Evolutionary conservation across 2,113 vertebrate species (phyloP).

Genomic region (Corythornis cristatus): DNA sequence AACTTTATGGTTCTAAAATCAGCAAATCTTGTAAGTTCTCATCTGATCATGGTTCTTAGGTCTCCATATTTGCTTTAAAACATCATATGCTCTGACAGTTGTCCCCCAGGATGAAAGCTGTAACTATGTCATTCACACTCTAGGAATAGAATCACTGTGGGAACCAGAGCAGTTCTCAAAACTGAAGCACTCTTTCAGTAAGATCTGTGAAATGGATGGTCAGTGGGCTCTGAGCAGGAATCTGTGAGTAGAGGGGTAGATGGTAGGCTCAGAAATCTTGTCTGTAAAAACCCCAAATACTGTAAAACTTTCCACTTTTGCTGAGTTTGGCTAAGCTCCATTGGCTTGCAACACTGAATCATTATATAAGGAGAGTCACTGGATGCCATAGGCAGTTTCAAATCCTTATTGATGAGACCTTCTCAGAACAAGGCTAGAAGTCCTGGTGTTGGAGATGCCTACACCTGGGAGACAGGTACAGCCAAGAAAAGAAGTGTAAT

Average conservation of each 20-base stretch:
- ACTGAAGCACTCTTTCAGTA: background rate
- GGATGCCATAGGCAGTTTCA: background rate
- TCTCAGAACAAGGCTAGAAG: background rate
- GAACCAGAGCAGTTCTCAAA: background rate
- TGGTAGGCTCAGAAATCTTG: background rate
- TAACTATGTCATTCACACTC: background rate
- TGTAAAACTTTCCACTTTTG: slow-evolving; percentile 6
- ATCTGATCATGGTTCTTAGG: background rate
- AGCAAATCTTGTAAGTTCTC: background rate
- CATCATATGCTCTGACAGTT: background rate
- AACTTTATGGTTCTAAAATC: background rate
- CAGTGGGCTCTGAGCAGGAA: background rate
- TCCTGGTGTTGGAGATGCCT: background rate
- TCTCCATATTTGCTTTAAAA: background rate
- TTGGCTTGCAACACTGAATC: slow-evolving; percentile 1
- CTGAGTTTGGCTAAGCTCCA: background rate
- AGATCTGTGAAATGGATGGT: background rate
- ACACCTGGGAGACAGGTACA: background rate
- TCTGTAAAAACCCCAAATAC: background rate
- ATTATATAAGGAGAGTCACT: slow-evolving; percentile 10
- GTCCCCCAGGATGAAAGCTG: background rate
- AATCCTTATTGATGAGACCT: background rate
- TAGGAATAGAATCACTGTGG: slow-evolving; percentile 22
- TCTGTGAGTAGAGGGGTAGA: background rate
- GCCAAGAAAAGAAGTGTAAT: background rate